Conservation (phyloP, 2,797 vertebrate genomes). For the Pitangus sulphuratus region DNA sequence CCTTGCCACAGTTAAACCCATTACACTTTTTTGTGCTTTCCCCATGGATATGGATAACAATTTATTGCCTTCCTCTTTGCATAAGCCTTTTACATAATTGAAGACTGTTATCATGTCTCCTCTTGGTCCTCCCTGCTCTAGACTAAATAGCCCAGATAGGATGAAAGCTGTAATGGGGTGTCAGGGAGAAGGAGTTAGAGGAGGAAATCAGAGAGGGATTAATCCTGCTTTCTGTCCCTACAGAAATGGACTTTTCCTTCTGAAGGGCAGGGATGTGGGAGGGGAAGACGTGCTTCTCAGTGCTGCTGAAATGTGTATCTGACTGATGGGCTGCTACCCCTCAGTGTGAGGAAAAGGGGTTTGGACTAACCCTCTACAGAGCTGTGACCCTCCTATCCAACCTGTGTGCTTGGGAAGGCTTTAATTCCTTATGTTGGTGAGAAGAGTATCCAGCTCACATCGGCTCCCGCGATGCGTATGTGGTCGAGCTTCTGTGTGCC, state of each 20-base stretch:
- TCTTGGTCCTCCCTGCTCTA: not conserved
- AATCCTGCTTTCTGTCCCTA: not conserved
- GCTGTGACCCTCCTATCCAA: not conserved
- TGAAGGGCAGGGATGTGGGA: not conserved
- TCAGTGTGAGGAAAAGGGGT: not conserved
- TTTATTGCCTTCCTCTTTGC: slow-evolving; percentile 10
- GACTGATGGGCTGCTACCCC: not conserved
- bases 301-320: not conserved
- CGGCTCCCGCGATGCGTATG: accelerated
- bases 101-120: slow-evolving; percentile 12
- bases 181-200: not conserved
- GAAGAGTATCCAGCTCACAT: accelerated
- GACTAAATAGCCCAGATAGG: slow-evolving; percentile 54
- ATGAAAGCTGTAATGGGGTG: slow-evolving; percentile 50
- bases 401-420: not conserved
- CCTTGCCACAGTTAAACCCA: not conserved
- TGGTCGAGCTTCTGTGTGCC: not conserved
- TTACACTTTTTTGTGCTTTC: not conserved
- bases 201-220: not conserved
- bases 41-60: not conserved
- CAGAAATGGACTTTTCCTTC: not conserved
- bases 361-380: not conserved
- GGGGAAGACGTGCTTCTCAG: accelerated
- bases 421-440: not conserved
- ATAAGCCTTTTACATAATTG: not conserved